Evolutionary conservation across 2,888 invertebrate species (phyloP).

Genomic region (Operophtera brumata): DNA sequence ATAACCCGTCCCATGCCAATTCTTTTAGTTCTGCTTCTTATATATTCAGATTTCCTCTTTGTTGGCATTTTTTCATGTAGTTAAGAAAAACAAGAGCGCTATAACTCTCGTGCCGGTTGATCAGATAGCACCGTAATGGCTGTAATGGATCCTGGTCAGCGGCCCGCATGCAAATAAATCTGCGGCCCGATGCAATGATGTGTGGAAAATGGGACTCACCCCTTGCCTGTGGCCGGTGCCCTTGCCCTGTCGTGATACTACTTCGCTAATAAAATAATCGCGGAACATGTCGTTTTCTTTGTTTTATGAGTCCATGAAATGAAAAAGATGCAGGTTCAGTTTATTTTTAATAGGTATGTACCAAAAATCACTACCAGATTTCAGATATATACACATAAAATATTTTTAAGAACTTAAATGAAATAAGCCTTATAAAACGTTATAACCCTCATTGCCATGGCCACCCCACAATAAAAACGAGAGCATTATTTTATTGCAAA

Average conservation of each 20-base stretch:
- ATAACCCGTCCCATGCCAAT: slow-evolving; percentile 66
- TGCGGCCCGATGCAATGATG: slow-evolving; percentile 80
- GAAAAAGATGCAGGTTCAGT: neutral
- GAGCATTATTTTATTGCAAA: slow-evolving; percentile 34
- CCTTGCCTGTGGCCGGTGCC: slow-evolving; percentile 53
- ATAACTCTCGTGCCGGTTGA: slow-evolving; percentile 78
- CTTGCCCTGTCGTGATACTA: slow-evolving; percentile 38
- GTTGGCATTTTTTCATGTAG: slow-evolving; percentile 67
- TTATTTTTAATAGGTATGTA: neutral
- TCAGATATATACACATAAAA: too few species aligned
- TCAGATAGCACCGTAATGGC: slow-evolving; percentile 78
- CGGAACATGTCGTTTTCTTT: slow-evolving; percentile 10
- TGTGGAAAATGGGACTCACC: slow-evolving; percentile 79
- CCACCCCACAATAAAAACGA: slow-evolving; percentile 24
- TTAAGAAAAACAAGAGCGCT: slow-evolving; percentile 76
- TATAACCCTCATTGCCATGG: slow-evolving; percentile 7
- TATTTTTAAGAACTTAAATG: neutral
- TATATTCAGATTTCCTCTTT: slow-evolving; percentile 61
- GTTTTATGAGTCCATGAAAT: neutral
- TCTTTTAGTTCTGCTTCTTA: slow-evolving; percentile 55
- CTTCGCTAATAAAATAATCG: slow-evolving; percentile 42
- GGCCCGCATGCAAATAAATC: slow-evolving; percentile 82
- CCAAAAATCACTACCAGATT: neutral
- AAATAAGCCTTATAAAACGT: slow-evolving; percentile 10
- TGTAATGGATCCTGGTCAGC: slow-evolving; percentile 81